Percentiles rank a stretch among this genome's conserved stretches.
Evolutionary conservation across 2,113 vertebrate genomes (phyloP).

Genomic region (Arothron firmamentum): DNA sequence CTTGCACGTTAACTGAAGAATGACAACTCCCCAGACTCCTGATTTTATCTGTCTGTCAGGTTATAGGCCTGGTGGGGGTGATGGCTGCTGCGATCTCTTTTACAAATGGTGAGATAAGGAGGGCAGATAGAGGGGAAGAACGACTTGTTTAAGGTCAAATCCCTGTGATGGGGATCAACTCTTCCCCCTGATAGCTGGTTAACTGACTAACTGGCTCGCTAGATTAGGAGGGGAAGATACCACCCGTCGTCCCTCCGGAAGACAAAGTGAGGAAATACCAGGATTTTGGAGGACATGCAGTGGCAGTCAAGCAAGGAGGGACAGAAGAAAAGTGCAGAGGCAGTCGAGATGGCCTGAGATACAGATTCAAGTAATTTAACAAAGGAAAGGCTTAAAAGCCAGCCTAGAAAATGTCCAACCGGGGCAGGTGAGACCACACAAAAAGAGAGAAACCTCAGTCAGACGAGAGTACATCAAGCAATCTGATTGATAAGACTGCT

Average conservation of each 20-base stretch:
- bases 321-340: conserved; percentile 16
- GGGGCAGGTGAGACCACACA: conserved; percentile 20
- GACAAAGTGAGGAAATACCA: conserved; percentile 35
- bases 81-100: conserved; percentile 38
- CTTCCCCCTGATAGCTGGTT: conserved; percentile 28
- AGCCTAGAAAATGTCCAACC: neutral
- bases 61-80: conserved; percentile 29
- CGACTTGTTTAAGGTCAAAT: conserved; percentile 19
- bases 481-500: conserved; percentile 17
- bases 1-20: conserved; percentile 59
- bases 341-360: conserved; percentile 4
- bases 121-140: conserved; percentile 21
- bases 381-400: neutral
- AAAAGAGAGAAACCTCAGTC: neutral
- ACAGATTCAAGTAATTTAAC: conserved; percentile 9
- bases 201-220: conserved; percentile 57
- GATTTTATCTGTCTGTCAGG: conserved; percentile 60
- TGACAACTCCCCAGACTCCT: conserved; percentile 42
- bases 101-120: conserved; percentile 58
- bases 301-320: conserved; percentile 28
- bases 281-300: conserved; percentile 27
- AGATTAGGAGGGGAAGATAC: conserved; percentile 38
- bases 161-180: conserved; percentile 13
- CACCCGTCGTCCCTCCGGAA: conserved; percentile 30
- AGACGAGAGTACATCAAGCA: conserved; percentile 24